Percentiles rank a stretch among this genome's conserved stretches.
These are phyloP conservation scores for Cantharis rufa DNA, from an alignment of 2,888 invertebrate species.

Conservation along the genomic window DNA sequence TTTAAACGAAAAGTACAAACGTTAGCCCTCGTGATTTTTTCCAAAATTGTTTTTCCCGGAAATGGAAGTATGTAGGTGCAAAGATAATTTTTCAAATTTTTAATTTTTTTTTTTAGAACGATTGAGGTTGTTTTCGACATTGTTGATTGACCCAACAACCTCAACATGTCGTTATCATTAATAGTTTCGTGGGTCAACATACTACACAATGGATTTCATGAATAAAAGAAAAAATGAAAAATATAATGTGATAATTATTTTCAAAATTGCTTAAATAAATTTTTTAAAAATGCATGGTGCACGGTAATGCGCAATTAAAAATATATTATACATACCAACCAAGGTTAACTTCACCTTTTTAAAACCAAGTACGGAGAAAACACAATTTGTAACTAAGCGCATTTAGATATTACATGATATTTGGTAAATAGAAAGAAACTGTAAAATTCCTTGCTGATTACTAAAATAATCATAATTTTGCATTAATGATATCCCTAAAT, in stretches of 20 bases:
- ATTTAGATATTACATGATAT: background rate
- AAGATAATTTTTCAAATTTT: background rate
- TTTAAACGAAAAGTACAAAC: background rate
- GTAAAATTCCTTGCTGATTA: background rate
- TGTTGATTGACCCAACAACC: background rate
- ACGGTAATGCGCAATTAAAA: background rate
- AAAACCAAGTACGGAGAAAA: background rate
- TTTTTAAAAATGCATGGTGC: background rate
- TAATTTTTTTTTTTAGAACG: background rate
- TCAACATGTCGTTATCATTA: background rate
- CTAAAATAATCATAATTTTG: background rate
- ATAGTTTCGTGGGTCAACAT: background rate
- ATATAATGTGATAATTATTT: background rate
- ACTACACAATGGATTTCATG: background rate
- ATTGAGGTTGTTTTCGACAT: background rate
- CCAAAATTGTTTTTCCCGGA: background rate
- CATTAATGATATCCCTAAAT: background rate
- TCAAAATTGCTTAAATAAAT: background rate
- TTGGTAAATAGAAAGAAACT: background rate
- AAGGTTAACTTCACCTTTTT: background rate
- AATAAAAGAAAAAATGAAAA: background rate
- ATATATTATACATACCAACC: background rate
- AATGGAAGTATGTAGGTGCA: background rate
- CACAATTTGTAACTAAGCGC: background rate
- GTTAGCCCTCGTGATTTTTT: background rate